phyloP scores from a whole-genome alignment of 2,113 vertebrate genomes.

The Rynchops niger region DNA sequence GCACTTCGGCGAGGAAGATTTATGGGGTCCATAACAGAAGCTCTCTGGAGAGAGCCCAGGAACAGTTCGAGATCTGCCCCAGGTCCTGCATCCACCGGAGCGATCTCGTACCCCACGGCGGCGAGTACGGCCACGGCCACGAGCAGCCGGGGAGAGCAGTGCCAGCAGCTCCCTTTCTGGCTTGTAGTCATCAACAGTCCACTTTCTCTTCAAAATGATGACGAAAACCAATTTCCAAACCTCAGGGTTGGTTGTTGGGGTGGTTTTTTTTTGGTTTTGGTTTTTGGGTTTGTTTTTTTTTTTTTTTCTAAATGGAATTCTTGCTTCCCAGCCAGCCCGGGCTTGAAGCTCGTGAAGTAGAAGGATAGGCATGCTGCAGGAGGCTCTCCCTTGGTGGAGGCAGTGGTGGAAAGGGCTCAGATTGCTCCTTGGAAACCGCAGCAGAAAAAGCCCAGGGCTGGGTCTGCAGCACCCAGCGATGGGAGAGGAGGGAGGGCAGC shows the following conservation, averaged over 20 bases:
- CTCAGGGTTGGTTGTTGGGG: background rate
- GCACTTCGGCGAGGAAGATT: background rate
- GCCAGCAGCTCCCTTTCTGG: background rate
- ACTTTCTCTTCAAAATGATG: background rate
- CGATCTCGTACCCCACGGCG: background rate
- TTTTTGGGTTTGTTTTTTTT: background rate
- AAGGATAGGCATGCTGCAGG: background rate
- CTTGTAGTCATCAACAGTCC: background rate
- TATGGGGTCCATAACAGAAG: background rate
- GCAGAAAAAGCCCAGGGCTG: accelerated
- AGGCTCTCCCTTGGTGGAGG: background rate
- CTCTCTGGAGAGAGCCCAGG: constrained; percentile 1
- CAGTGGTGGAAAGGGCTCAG: background rate
- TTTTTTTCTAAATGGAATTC: background rate
- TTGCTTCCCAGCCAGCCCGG: background rate
- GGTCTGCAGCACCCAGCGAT: background rate
- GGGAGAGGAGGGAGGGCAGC: background rate
- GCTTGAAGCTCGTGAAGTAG: background rate
- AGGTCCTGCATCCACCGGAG: background rate
- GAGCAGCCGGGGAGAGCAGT: background rate
- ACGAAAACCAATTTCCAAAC: constrained; percentile 42
- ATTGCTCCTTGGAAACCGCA: background rate
- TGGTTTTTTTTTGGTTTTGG: background rate
- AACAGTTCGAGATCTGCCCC: background rate
- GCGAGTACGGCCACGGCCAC: accelerated